These are phyloP conservation scores for Nomada lathburiana DNA, from an alignment of 2,888 invertebrate genomes.

Conservation along the genomic window DNA sequence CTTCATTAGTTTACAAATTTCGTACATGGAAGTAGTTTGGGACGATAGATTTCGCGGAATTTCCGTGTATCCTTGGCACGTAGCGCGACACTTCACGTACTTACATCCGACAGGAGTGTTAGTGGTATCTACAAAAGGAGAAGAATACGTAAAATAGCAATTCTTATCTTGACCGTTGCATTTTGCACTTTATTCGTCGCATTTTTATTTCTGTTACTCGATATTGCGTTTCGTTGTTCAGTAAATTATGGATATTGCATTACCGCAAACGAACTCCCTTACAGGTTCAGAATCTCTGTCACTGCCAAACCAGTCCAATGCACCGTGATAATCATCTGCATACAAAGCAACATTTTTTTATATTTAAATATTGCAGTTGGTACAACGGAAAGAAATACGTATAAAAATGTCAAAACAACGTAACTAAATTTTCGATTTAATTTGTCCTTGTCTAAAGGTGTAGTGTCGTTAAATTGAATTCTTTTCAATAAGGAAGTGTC, in stretches of 20 bases:
- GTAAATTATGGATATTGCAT: conserved; percentile 26
- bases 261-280: conserved; percentile 69
- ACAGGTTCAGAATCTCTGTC: conserved; percentile 41
- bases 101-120: conserved; percentile 71
- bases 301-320: conserved; percentile 73
- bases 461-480: background rate
- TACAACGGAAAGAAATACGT: background rate
- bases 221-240: conserved; percentile 9
- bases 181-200: background rate
- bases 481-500: background rate
- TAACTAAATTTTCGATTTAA: conserved; percentile 36
- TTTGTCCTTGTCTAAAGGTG: background rate
- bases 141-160: conserved; percentile 11
- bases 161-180: conserved; percentile 8
- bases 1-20: conserved; percentile 4
- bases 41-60: conserved; percentile 78
- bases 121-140: conserved; percentile 67
- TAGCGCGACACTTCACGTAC: conserved; percentile 67
- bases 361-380: background rate
- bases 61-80: conserved; percentile 72
- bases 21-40: conserved; percentile 79
- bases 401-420: conserved; percentile 13
- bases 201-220: conserved; percentile 27
- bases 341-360: conserved; percentile 36
- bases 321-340: conserved; percentile 78